These are phyloP conservation scores for Drosophila ironensis DNA, from an alignment of 1,140 invertebrate genomes.

Conservation along the genomic window DNA sequence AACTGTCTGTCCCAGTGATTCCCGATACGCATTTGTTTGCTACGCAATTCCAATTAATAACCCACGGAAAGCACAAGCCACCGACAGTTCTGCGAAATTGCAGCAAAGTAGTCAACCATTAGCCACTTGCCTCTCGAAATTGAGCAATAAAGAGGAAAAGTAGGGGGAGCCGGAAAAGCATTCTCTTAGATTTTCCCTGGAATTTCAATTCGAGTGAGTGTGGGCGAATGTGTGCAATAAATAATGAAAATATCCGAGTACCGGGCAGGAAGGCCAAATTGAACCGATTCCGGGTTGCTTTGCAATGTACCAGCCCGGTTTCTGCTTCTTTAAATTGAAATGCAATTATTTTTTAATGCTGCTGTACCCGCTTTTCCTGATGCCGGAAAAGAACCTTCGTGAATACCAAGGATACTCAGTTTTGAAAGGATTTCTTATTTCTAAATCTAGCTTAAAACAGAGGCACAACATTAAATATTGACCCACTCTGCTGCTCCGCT, in stretches of 20 bases:
- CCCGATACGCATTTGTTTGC: background rate
- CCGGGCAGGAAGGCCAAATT: conserved; percentile 4
- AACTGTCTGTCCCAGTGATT: conserved; percentile 36
- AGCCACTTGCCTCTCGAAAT: conserved; percentile 32
- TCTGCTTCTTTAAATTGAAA: background rate
- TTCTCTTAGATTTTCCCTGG: conserved; percentile 61
- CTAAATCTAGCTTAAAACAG: too few species aligned
- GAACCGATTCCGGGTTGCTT: conserved; percentile 5
- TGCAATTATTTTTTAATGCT: background rate
- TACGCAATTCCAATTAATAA: conserved; percentile 40
- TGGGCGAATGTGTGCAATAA: conserved; percentile 48
- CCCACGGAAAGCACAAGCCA: background rate
- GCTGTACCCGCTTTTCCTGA: too few species aligned
- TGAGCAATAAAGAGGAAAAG: conserved; percentile 73
- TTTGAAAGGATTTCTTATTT: too few species aligned
- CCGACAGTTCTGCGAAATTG: conserved; percentile 10
- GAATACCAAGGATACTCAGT: too few species aligned
- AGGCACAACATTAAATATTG: conserved; percentile 43
- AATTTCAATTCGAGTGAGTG: conserved; percentile 45
- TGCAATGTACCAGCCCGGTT: background rate
- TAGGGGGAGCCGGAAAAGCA: conserved; percentile 67
- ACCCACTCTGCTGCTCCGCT: conserved; percentile 7
- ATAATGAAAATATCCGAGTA: conserved; percentile 73
- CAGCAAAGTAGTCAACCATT: conserved; percentile 42
- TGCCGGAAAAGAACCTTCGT: background rate